Evolutionary conservation across 1,140 invertebrate genomes (phyloP).

Genomic region (Trachelipus rathkii): DNA sequence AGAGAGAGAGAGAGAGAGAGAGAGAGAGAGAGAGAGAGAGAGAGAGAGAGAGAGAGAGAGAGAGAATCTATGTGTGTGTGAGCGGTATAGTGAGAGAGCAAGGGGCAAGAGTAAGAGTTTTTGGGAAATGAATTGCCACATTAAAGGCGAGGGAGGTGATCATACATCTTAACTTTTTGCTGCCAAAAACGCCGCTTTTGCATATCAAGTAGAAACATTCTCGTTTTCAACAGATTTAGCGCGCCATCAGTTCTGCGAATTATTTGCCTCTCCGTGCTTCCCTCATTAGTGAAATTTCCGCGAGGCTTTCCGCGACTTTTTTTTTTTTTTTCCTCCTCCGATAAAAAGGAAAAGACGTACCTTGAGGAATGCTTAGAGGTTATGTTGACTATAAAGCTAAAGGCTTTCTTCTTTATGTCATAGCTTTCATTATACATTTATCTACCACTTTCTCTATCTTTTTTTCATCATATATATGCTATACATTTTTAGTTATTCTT

Average conservation of each 20-base stretch:
- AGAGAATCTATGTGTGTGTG: too few relatives aligned
- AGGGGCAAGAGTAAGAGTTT: conserved; percentile 35
- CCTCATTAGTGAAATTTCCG: conserved; percentile 10
- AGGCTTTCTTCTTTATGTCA: conserved; percentile 7
- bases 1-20: too few relatives aligned
- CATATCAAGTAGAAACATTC: conserved; percentile 29
- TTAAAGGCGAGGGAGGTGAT: conserved; percentile 33
- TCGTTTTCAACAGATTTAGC: conserved; percentile 9
- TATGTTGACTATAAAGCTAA: background rate
- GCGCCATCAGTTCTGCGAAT: conserved; percentile 2
- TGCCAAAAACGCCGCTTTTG: conserved; percentile 25
- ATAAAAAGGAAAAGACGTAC: conserved; percentile 1
- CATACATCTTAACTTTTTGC: conserved; percentile 38
- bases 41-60: background rate
- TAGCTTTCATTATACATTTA: conserved; percentile 4
- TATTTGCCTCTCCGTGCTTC: conserved; percentile 8
- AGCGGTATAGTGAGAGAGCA: background rate
- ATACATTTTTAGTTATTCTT: background rate
- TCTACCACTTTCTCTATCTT: background rate
- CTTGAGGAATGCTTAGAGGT: conserved; percentile 1
- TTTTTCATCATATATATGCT: background rate
- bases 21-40: background rate
- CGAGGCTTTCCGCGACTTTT: background rate
- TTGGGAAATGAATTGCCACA: conserved; percentile 38
- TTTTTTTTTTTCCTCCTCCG: background rate